Evolutionary conservation across 2,888 invertebrate genomes (phyloP), one percentile per base, ranked within the genome.

Genomic region (Cyaniris semiargus): DNA sequence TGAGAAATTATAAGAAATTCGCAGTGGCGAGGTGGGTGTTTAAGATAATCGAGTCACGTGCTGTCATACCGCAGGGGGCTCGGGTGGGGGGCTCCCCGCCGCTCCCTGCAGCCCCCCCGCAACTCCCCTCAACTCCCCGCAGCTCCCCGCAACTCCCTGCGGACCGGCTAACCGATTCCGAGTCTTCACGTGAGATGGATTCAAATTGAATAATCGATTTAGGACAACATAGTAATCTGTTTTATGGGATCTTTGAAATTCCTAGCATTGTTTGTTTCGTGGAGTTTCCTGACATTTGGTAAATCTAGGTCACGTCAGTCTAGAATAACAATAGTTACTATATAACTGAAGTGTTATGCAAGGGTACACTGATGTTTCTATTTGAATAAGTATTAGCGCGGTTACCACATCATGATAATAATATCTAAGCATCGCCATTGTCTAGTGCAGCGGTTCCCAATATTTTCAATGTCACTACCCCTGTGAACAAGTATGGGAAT

Each of bases 151-250:
- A 70, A 66, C 75, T 79, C 80, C 81, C 76, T 78, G 79, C 78
- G 80, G 81, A 79, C 80, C 76, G 78, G 70, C 79, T 79, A 90
- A 88, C 90, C 92, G 90, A 89, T 86, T 90, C 87, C 84, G 84
- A 86, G 84, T 85, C 82, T 85, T 85, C 88, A 86, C 88, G 89
- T 88, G 89, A 89, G 87, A 88, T 85, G 88, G 87, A 86, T 89
- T 86, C 85, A 85, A 89, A 92, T 89, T 85, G 87, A 86, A 88
- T 88, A 88, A 90, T 91, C 89, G 89, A 90, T 90, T 88, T 84
- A 81, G 83, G 83, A 87, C 84, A 83, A 83, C 81, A 80, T 78
- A 80, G 78, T 80, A 80, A 78, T 79, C 76, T 78, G 77, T 78
- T 80, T 80, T 77, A 76, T 77, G 74, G 75, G 76, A 77, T 78